phyloP scores from a whole-genome alignment of 1,140 invertebrate genomes.

The Kradibia gibbosae region DNA sequence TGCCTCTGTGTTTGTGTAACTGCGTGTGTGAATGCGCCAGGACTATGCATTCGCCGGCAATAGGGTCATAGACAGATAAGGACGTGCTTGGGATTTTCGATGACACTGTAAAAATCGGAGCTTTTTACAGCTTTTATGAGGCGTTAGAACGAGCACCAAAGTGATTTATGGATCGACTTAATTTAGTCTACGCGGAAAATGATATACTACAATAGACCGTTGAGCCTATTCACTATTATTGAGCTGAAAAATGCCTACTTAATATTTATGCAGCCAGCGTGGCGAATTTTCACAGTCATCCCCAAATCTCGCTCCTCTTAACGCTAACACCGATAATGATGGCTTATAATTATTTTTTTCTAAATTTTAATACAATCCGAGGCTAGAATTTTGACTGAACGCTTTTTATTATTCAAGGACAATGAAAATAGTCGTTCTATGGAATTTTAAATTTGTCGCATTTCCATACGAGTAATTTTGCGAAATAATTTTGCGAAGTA shows the following conservation, averaged over 20 bases:
- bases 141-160: not conserved
- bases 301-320: not conserved
- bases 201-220: not conserved
- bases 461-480: too few relatives aligned
- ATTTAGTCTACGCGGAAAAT: constrained; percentile 2
- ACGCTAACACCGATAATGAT: not conserved
- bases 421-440: too few relatives aligned
- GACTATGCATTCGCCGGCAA: not conserved
- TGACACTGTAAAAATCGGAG: not conserved
- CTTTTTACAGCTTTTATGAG: constrained; percentile 10
- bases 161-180: constrained; percentile 9
- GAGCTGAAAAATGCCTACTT: not conserved
- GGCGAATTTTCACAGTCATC: not conserved
- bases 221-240: not conserved
- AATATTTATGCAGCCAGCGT: not conserved
- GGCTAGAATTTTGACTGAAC: too few relatives aligned
- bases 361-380: too few relatives aligned
- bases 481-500: too few relatives aligned
- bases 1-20: not conserved
- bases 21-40: not conserved
- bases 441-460: too few relatives aligned
- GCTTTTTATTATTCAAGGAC: too few relatives aligned
- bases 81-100: not conserved
- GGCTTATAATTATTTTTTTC: too few relatives aligned
- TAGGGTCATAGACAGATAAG: not conserved